A percentile compares a stretch with the other conserved stretches of the same genome.
These are phyloP conservation scores for Protonibea diacanthus DNA, from an alignment of 2,797 vertebrate genomes.

Conservation along the genomic window DNA sequence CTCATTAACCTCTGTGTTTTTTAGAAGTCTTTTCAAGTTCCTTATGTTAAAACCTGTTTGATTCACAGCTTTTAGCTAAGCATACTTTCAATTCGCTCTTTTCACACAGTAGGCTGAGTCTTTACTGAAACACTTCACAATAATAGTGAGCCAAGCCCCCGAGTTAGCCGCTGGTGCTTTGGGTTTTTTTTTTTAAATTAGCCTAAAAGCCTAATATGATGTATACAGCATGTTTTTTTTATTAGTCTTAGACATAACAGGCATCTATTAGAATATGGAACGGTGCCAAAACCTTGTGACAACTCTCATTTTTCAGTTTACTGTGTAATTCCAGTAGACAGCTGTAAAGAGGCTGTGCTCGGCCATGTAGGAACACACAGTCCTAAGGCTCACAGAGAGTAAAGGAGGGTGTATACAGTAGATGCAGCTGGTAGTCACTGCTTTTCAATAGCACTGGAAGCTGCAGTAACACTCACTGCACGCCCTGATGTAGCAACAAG, in stretches of 20 bases:
- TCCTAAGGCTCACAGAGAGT: conserved; percentile 46
- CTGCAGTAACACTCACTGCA: conserved; percentile 67
- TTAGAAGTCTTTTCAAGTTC: conserved; percentile 48
- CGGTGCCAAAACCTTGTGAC: conserved; percentile 49
- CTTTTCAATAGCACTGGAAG: conserved; percentile 58
- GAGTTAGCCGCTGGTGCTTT: conserved; percentile 31
- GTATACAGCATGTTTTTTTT: conserved; percentile 16
- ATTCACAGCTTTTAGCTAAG: conserved; percentile 40
- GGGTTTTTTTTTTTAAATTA: not conserved
- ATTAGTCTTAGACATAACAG: conserved; percentile 36
- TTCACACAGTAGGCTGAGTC: conserved; percentile 16
- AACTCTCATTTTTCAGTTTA: conserved; percentile 48
- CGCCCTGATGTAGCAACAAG: conserved; percentile 65
- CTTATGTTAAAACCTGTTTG: conserved; percentile 43
- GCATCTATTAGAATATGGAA: conserved; percentile 36
- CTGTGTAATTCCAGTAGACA: conserved; percentile 47
- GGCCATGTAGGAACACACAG: conserved; percentile 33
- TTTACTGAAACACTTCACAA: conserved; percentile 35
- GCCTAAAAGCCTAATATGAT: conserved; percentile 27
- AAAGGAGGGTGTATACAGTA: conserved; percentile 55
- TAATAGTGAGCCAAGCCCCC: conserved; percentile 27
- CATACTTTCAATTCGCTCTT: conserved; percentile 48
- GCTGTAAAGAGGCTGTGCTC: conserved; percentile 38
- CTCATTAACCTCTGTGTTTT: conserved; percentile 64
- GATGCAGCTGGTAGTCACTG: conserved; percentile 57